Conservation (phyloP, 2,113 vertebrate species). For the Hipposideros armiger region DNA sequence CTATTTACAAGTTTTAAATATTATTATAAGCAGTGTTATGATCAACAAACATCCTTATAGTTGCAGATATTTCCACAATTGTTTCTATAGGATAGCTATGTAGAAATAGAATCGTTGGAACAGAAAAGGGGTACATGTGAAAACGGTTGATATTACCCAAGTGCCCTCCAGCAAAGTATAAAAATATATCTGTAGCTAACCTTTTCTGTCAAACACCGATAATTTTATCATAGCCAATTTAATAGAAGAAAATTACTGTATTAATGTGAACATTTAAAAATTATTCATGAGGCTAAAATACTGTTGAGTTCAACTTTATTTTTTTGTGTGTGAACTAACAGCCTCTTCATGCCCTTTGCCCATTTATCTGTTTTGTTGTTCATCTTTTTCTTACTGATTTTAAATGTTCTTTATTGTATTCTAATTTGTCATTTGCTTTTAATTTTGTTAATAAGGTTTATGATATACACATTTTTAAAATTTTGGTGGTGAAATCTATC, state of each 20-base stretch:
- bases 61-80: not conserved
- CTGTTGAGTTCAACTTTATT: not conserved
- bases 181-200: not conserved
- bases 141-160: not conserved
- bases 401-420: slow-evolving; percentile 43
- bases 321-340: not conserved
- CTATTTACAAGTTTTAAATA: not conserved
- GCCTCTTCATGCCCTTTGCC: not conserved
- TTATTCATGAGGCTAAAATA: slow-evolving; percentile 2
- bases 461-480: not conserved
- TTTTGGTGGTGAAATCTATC: not conserved
- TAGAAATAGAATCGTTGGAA: not conserved
- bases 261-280: not conserved
- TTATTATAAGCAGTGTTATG: not conserved
- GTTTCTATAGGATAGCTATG: not conserved
- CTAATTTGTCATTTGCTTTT: slow-evolving; percentile 33
- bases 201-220: not conserved
- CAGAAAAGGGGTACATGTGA: not conserved
- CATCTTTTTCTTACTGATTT: not conserved
- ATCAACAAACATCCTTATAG: not conserved
- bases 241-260: not conserved
- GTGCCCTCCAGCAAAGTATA: not conserved
- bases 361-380: not conserved
- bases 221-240: not conserved
- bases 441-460: not conserved